A percentile compares a stretch with the other conserved stretches of the same genome.
These are phyloP conservation scores for Nipponia nippon DNA, from an alignment of 2,113 vertebrate genomes.

Conservation along the genomic window DNA sequence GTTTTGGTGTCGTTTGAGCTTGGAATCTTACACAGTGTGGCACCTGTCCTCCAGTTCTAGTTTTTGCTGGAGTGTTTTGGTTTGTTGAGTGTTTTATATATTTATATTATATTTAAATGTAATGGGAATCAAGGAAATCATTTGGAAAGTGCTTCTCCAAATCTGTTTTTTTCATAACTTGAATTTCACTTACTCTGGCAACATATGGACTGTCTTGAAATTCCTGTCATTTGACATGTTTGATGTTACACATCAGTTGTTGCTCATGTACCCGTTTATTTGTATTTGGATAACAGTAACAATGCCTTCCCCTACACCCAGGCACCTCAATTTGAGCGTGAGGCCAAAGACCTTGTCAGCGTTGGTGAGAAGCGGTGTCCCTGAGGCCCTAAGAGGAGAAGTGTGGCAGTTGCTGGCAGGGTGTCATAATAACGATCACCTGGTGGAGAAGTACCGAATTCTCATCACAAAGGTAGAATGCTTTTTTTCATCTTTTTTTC, in stretches of 20 bases:
- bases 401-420: slow-evolving; percentile 98
- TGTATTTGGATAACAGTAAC: not conserved
- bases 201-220: not conserved
- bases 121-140: not conserved
- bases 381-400: slow-evolving; percentile 93
- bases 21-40: not conserved
- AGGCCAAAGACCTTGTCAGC: slow-evolving; percentile 88
- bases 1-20: not conserved
- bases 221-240: no score
- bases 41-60: not conserved
- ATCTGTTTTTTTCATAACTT: fast-evolving
- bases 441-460: slow-evolving; percentile 97
- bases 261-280: not conserved
- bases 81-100: not conserved
- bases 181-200: not conserved
- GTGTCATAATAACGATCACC: slow-evolving; percentile 97
- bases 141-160: not conserved
- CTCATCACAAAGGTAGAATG: slow-evolving; percentile 95
- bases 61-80: not conserved
- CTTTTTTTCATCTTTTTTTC: fast-evolving
- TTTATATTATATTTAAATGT: not conserved
- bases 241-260: not conserved
- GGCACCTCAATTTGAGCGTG: slow-evolving; percentile 94
- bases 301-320: slow-evolving; percentile 1
- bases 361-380: slow-evolving; percentile 92